A percentile compares a stretch with the other conserved stretches of the same genome.
Conservation (phyloP, 2,888 invertebrate genomes). For the Epinotia nisella region DNA sequence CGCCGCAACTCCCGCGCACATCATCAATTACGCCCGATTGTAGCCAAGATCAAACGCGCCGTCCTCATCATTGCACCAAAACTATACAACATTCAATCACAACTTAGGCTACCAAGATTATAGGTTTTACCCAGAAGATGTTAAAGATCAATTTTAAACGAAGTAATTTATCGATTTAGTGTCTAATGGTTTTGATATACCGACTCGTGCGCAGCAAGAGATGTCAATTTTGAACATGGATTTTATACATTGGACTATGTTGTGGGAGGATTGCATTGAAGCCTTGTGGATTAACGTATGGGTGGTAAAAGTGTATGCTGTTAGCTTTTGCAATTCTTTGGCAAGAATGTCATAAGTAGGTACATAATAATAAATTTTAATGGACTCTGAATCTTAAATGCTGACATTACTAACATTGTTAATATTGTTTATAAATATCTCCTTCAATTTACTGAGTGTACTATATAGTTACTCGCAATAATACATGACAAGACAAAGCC, state of each 20-base stretch:
- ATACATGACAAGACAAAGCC: no score
- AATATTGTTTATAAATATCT: no score
- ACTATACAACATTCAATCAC: not conserved
- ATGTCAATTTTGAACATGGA: constrained; percentile 70
- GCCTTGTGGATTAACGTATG: constrained; percentile 27
- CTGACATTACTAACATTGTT: not conserved
- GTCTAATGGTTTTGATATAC: not conserved
- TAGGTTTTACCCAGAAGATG: not conserved
- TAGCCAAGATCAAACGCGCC: constrained; percentile 80
- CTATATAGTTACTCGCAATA: no score
- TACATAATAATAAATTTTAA: no score
- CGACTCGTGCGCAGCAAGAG: constrained; percentile 65
- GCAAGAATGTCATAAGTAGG: no score
- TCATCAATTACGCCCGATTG: constrained; percentile 82
- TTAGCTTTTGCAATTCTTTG: constrained; percentile 3
- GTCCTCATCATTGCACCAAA: constrained; percentile 47
- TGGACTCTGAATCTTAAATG: no score
- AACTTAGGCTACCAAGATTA: not conserved
- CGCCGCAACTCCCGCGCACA: constrained; percentile 60
- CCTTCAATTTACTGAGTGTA: no score
- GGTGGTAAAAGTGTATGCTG: constrained; percentile 29
- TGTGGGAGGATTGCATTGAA: constrained; percentile 53
- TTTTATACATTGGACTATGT: constrained; percentile 35
- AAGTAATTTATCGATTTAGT: not conserved
- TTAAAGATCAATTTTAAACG: not conserved